Conservation (phyloP, 2,888 invertebrate species). For the Andrena minutula region DNA sequence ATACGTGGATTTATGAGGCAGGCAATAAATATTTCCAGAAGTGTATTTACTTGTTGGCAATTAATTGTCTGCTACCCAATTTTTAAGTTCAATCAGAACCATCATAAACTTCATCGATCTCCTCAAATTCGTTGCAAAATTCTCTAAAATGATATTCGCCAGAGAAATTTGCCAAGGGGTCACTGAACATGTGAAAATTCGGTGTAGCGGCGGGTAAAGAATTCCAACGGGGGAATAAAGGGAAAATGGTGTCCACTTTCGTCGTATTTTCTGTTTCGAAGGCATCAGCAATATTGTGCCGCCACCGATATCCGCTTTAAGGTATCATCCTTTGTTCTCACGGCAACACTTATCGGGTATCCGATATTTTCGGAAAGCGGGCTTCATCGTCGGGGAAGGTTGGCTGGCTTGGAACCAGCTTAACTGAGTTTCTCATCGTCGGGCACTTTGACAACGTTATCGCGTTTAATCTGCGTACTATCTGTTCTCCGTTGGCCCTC, state of each 20-base stretch:
- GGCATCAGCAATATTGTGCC: constrained; percentile 44
- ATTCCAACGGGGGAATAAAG: background rate
- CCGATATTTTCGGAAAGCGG: constrained; percentile 50
- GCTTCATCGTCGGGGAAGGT: constrained; percentile 38
- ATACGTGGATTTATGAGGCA: too few relatives aligned
- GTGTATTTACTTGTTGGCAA: too few relatives aligned
- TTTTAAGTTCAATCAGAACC: too few relatives aligned
- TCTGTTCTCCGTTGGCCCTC: background rate
- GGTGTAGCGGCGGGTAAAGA: background rate
- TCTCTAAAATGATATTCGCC: too few relatives aligned
- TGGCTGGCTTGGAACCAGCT: constrained; percentile 54
- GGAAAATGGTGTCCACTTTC: background rate
- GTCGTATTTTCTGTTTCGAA: constrained; percentile 40
- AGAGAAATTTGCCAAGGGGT: background rate
- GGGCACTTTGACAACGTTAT: constrained; percentile 42
- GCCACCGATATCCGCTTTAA: constrained; percentile 35
- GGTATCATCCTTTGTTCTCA: constrained; percentile 53
- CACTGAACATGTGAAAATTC: constrained; percentile 12
- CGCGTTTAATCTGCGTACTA: constrained; percentile 40
- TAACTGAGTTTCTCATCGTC: constrained; percentile 62
- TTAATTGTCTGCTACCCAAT: too few relatives aligned
- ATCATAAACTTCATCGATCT: too few relatives aligned
- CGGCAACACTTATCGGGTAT: constrained; percentile 51
- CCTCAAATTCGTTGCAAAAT: too few relatives aligned
- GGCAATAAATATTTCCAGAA: too few relatives aligned